Conservation (phyloP, 1,140 invertebrate species). For the Elysia chlorotica region DNA sequence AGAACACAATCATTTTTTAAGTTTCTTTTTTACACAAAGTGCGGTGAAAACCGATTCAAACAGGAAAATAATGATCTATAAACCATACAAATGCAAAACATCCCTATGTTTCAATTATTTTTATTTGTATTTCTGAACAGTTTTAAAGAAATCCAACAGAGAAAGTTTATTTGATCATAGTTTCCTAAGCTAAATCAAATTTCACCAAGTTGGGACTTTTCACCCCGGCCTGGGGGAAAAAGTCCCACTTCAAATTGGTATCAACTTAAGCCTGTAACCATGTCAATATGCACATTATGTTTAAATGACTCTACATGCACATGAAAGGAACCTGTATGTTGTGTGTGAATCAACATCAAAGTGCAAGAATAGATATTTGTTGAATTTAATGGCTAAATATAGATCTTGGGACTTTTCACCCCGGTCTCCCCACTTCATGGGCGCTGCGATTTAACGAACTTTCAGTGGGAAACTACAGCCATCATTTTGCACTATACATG, state of each 20-base stretch:
- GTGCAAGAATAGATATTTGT: no score
- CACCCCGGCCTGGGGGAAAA: background rate
- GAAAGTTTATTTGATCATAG: background rate
- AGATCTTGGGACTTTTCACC: no score
- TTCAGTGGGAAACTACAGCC: no score
- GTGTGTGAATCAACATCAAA: no score
- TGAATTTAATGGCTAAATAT: no score
- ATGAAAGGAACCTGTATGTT: no score
- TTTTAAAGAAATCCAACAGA: background rate
- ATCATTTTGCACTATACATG: no score
- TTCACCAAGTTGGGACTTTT: background rate
- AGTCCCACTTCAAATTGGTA: background rate
- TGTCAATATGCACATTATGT: no score
- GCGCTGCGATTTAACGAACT: no score
- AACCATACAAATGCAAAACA: no score
- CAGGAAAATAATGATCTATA: constrained; percentile 4
- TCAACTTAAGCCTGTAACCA: background rate
- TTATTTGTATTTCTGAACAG: background rate
- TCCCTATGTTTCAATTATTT: background rate
- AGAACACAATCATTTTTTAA: background rate
- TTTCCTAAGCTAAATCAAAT: background rate
- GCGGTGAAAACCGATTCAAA: background rate
- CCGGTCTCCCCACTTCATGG: no score
- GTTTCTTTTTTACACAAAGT: background rate
- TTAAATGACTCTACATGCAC: no score